Percentiles rank a stretch among this genome's conserved stretches.
phyloP scores from a whole-genome alignment of 1,140 invertebrate genomes.

The Ostrea denselamellosa region DNA sequence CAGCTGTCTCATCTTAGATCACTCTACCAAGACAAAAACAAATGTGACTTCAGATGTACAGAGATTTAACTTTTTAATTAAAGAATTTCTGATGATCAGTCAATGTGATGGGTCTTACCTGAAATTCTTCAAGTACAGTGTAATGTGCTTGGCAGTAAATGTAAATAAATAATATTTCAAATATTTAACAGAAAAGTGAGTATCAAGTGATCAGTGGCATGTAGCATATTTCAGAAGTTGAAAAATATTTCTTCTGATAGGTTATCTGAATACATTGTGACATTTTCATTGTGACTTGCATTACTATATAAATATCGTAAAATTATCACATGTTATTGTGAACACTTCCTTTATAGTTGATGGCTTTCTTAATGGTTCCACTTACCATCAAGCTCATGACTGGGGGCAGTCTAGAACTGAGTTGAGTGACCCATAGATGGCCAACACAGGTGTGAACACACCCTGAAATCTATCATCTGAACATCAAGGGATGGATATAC shows the following conservation, averaged over 20 bases:
- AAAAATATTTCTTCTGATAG: background rate
- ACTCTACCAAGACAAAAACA: background rate
- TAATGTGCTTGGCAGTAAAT: too few species aligned
- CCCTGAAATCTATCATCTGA: background rate
- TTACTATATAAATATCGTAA: slow-evolving; percentile 20
- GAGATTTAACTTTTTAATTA: background rate
- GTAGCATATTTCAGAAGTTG: background rate
- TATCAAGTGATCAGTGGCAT: background rate
- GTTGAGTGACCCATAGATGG: background rate
- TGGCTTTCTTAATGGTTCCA: background rate
- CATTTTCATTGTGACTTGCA: slow-evolving; percentile 4
- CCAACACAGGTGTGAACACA: background rate
- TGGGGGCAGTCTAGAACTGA: background rate
- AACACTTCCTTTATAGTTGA: background rate
- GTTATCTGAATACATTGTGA: background rate
- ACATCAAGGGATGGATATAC: background rate
- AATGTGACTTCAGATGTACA: background rate
- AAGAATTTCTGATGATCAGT: background rate
- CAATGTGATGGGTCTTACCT: background rate
- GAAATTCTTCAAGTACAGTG: too few species aligned
- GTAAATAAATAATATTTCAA: background rate
- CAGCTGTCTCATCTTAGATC: background rate
- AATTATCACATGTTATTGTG: background rate
- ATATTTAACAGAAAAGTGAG: background rate
- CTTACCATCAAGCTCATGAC: background rate